Evolutionary conservation across 1,140 invertebrate species (phyloP), one percentile per base, ranked within the genome.

Genomic region (Dendroctonus valens): DNA sequence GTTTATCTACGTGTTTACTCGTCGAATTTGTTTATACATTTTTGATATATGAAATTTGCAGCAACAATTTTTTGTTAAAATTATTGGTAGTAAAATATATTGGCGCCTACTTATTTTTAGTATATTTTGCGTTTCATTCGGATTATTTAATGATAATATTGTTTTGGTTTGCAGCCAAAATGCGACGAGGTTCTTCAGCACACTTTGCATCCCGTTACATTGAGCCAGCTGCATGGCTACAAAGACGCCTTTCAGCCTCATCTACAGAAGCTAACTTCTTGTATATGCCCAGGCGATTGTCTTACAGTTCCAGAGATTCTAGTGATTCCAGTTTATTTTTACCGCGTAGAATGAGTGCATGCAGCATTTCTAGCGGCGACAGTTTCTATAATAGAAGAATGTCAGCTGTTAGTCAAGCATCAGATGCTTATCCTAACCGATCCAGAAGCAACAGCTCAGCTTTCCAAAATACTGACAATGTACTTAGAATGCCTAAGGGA

Each of bases 401-500:
- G 39, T 84, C 83, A 3, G 83, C 80, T 55, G 83, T 76, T 74
- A 76, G 81, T 59, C 77, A 80, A 54, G 81, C 81, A 0, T 81
- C 80, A 0, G 81, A 81, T 5, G 79, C 74, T 42, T 81, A 82
- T 41, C 72, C 75, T 14, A 72, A 74, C 6, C 69, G 84, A 37
- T 80, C 83, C 0, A 79, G 83, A 59, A 85, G 82, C 67, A 85
- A 84, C 69, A 85, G 83, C 62, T 75, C 81, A 41, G 79, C 81
- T 5, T 75, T 79, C 78, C 76, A 79, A 57, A 83, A 83, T 71
- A 81, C 82, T 12, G 88, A 88, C 52, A 88, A 88, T 68, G 83
- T 91, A 11, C 81, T 92, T n/a, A 83, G 93, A 41, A 82, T 90
- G 77, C 93, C 92, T 0, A 83, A 86, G 62, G 92, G 91, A 6